Evolutionary conservation across 2,797 vertebrate species (phyloP).

Genomic region (Falco peregrinus): DNA sequence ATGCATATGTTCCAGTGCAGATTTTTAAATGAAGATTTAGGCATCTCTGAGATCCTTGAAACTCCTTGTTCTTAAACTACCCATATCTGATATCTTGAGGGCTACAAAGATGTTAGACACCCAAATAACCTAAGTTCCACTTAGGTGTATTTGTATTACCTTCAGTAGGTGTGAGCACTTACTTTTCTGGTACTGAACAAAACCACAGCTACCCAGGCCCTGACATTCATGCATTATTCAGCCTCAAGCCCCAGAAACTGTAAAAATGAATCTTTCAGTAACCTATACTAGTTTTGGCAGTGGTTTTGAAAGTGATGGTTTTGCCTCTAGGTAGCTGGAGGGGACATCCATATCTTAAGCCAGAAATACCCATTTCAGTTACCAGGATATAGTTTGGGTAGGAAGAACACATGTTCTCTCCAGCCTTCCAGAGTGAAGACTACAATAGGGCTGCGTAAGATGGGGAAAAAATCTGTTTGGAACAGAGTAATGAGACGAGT

Average conservation of each 20-base stretch:
- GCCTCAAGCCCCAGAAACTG: not conserved
- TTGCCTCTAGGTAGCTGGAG: accelerated
- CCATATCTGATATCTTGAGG: not conserved
- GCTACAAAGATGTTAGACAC: not conserved
- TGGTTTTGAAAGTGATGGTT: accelerated
- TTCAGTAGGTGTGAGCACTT: not conserved
- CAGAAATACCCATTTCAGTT: not conserved
- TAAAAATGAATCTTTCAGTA: not conserved
- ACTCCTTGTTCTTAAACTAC: not conserved
- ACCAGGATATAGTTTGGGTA: not conserved
- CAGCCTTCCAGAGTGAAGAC: not conserved
- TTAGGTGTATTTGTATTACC: not conserved
- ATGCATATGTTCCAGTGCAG: not conserved
- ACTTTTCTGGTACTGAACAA: not conserved
- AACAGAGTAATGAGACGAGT: not conserved
- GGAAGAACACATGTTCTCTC: not conserved
- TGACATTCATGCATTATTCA: not conserved
- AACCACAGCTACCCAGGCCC: not conserved
- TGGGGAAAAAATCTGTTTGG: not conserved
- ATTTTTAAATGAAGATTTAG: not conserved
- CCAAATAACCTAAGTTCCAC: not conserved
- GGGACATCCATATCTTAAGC: not conserved
- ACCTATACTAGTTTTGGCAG: not conserved
- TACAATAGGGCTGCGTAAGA: not conserved
- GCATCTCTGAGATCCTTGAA: not conserved